Base-by-base conservation (phyloP, 2,797 vertebrate species). In the Gallinago solitaria region DNA sequence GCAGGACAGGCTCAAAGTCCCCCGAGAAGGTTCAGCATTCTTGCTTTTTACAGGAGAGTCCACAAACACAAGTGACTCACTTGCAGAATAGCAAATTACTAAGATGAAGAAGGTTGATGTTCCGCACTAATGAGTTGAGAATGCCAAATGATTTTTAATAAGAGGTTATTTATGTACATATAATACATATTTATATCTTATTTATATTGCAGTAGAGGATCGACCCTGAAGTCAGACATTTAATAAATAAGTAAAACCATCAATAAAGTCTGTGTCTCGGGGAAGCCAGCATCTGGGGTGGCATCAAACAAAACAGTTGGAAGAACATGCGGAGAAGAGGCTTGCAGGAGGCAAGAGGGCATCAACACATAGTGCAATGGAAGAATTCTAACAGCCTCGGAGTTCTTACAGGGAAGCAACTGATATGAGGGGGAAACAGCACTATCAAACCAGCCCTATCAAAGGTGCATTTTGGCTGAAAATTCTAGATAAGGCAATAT, bases 381-480 rank as follows among this genome's bases (percentile, higher is more conserved):
- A 47, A 88, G 64, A 88, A 73, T 28, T 59, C 24, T 16, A 82
- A 59, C 51, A 67, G 68, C 33, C 51, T 65, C n/a, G 8, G 45
- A 87, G n/a, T 70, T 82, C 69, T 35, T 67, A 76, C 15, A 74
- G 13, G 32, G 51, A 84, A 18, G 56, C 12, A 90, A 69, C 16
- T 30, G 47, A 83, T 65, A 54, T 33, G 45, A 30, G 1, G 7
- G 25, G 25, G 69, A 77, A 81, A 33, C 20, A 69, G 47, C 50
- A 63, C 63, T 53, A 68, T 32, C 32, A 64, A 70, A 88, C 11
- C 32, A 27, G 51, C 21, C 48, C 33, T 56, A 83, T 32, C 56
- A n/a, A 84, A 94, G 83, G 50, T 88, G 77, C 82, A 77, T 78
- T 91, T 75, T 57, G 61, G 68, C 53, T 80, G 81, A 90, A 93